Conservation (phyloP, 1,140 invertebrate species). For the Araneus ventricosus region DNA sequence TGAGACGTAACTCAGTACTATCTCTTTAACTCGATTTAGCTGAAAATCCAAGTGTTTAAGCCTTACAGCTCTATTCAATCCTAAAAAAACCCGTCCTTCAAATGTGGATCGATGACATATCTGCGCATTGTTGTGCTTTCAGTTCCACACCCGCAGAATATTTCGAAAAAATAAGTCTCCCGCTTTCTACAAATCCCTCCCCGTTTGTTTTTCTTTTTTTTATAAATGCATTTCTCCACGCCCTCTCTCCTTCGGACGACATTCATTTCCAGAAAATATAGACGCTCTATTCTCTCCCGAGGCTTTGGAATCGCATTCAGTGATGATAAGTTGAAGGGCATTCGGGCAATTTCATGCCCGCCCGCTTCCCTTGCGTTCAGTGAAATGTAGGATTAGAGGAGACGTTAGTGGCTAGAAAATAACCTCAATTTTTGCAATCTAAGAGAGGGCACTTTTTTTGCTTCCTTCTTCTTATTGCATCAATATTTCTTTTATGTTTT, state of each 20-base stretch:
- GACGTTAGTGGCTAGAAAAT: slow-evolving; percentile 66
- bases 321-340: slow-evolving; percentile 70
- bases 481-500: neutral
- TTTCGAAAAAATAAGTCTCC: slow-evolving; percentile 56
- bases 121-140: slow-evolving; percentile 54
- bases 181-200: slow-evolving; percentile 5
- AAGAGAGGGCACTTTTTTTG: neutral
- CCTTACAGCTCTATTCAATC: neutral
- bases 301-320: slow-evolving; percentile 65
- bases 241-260: neutral
- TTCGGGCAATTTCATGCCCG: slow-evolving; percentile 67
- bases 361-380: slow-evolving; percentile 45
- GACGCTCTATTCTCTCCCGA: slow-evolving; percentile 52
- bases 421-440: slow-evolving; percentile 65
- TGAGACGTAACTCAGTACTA: neutral
- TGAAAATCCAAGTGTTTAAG: slow-evolving; percentile 7
- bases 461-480: neutral
- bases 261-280: slow-evolving; percentile 64
- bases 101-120: slow-evolving; percentile 42
- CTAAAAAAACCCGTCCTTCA: neutral
- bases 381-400: slow-evolving; percentile 58
- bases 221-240: slow-evolving; percentile 50
- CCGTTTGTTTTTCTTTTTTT: slow-evolving; percentile 12
- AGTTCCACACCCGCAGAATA: slow-evolving; percentile 27
- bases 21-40: neutral